Percentiles rank a stretch among this genome's conserved stretches.
Conservation (phyloP, 92 coral and sea anemone genomes). For the Zoanthus sociatus region DNA sequence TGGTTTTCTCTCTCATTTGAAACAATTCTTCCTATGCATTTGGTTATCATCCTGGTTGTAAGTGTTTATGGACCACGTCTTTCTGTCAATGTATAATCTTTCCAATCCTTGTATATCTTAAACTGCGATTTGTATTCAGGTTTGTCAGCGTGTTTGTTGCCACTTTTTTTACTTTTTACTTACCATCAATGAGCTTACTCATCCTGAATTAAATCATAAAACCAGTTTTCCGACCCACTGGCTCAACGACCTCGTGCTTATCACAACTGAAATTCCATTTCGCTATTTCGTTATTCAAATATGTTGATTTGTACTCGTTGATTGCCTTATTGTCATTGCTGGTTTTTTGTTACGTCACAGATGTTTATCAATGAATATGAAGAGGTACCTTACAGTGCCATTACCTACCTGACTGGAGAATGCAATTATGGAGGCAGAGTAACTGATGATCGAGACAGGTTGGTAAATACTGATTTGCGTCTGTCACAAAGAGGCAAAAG, state of each 20-base stretch:
- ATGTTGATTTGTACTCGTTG: not conserved
- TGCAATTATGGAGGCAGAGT: conserved; percentile 99
- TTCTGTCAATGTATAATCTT: no score
- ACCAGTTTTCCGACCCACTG: not conserved
- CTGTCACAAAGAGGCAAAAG: not conserved
- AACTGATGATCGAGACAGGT: conserved; percentile 98
- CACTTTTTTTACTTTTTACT: no score
- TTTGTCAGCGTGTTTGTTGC: no score
- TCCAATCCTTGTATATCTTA: no score
- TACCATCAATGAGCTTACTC: no score
- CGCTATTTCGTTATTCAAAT: not conserved
- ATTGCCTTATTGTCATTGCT: not conserved
- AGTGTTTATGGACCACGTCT: no score
- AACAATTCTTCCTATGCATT: not conserved
- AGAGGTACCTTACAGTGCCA: conserved; percentile 94
- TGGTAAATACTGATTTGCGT: not conserved
- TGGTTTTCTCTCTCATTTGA: not conserved
- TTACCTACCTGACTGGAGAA: conserved; percentile 97
- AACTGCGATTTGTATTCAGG: no score
- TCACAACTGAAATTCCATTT: no score
- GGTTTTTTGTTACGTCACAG: conserved; percentile 49
- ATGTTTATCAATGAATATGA: conserved; percentile 99
- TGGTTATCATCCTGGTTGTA: not conserved
- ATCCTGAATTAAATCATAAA: no score
- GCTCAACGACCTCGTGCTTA: no score